A percentile compares a stretch with the other conserved stretches of the same genome.
phyloP scores from a whole-genome alignment of 2,888 invertebrate species.

The Megastigmus dorsalis region DNA sequence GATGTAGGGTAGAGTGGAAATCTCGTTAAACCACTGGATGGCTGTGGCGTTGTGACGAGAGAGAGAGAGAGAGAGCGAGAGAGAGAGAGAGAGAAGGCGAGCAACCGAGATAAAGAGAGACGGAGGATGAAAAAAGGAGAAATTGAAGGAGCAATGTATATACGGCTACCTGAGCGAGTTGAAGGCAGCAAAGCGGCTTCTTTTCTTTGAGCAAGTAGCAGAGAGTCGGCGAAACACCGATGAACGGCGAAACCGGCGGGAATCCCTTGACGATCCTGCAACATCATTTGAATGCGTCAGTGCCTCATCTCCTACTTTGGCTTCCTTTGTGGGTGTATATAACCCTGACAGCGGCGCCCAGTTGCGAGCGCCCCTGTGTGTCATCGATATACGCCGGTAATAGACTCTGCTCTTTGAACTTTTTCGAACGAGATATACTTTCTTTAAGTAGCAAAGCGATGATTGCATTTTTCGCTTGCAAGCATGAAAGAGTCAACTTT shows the following conservation, averaged over 20 bases:
- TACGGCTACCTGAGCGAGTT: constrained; percentile 87
- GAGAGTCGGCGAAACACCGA: constrained; percentile 97
- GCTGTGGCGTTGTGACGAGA: background rate
- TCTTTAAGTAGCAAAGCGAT: background rate
- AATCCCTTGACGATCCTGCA: constrained; percentile 95
- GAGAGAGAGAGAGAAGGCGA: background rate
- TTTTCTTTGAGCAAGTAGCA: constrained; percentile 97
- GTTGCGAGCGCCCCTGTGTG: background rate
- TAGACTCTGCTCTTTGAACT: constrained; percentile 24
- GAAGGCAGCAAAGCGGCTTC: constrained; percentile 95
- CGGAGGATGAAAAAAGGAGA: background rate
- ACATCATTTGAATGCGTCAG: constrained; percentile 55
- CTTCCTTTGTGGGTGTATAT: background rate
- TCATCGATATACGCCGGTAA: too few species aligned
- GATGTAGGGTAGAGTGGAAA: constrained; percentile 31
- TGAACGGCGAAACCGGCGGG: constrained; percentile 97
- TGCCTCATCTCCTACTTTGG: constrained; percentile 8
- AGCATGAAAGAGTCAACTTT: background rate
- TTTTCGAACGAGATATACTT: constrained; percentile 15
- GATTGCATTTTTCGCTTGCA: constrained; percentile 10
- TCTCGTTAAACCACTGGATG: constrained; percentile 43
- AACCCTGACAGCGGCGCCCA: background rate
- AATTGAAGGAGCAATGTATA: background rate
- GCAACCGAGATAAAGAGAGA: background rate
- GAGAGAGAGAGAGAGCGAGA: background rate